phyloP scores from a whole-genome alignment of 2,888 invertebrate genomes.

The Leptinotarsa haldemani region DNA sequence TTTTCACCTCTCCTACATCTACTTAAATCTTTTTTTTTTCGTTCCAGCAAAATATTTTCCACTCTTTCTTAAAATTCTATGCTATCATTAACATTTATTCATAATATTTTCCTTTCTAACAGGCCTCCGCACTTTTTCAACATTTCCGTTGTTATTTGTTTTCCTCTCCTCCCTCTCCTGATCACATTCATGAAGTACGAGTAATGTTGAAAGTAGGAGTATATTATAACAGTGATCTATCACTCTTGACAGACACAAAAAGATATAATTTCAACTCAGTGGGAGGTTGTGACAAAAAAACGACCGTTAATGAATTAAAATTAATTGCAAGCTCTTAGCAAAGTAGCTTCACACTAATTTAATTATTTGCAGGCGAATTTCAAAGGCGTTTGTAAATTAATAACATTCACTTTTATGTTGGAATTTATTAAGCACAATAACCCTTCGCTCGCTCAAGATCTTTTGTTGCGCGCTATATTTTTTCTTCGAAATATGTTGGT shows the following conservation, averaged over 20 bases:
- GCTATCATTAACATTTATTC: no score
- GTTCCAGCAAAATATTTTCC: no score
- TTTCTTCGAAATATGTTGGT: constrained; percentile 33
- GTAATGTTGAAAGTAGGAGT: not conserved
- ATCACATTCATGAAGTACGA: not conserved
- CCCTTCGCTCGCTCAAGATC: constrained; percentile 35
- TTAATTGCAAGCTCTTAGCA: constrained; percentile 43
- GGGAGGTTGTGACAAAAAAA: constrained; percentile 18
- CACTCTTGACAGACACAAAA: not conserved
- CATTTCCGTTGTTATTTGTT: no score
- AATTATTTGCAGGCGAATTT: constrained; percentile 46
- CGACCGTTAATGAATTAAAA: constrained; percentile 43
- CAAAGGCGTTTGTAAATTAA: constrained; percentile 49
- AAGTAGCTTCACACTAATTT: constrained; percentile 46
- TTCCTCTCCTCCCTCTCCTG: no score
- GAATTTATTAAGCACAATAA: constrained; percentile 42
- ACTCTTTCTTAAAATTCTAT: no score
- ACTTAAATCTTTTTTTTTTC: no score
- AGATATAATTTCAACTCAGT: not conserved
- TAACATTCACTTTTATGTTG: constrained; percentile 46
- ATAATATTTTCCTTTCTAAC: no score
- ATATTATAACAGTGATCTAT: not conserved
- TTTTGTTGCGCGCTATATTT: constrained; percentile 36
- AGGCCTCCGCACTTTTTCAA: no score
- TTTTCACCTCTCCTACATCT: no score